Conservation (phyloP, 1,140 invertebrate genomes). For the Orius insidiosus region DNA sequence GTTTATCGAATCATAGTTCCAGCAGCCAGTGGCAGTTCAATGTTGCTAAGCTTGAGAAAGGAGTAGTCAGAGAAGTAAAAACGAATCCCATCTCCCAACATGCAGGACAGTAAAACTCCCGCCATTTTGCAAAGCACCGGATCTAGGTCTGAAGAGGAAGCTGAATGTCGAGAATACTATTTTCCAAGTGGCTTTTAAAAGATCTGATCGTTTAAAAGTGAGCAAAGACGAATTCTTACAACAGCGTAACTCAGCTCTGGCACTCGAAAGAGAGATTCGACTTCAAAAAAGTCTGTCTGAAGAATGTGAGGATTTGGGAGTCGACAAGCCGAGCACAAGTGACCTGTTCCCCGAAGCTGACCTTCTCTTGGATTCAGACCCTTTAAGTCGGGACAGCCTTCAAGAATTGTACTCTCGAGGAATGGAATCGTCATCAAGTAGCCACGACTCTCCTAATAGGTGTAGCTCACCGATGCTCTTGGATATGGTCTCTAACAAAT, state of each 20-base stretch:
- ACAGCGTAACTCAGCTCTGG: constrained; percentile 19
- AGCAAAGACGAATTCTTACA: constrained; percentile 15
- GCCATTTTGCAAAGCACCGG: too few species aligned
- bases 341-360: constrained; percentile 61
- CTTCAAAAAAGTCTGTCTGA: constrained; percentile 51
- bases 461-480: constrained; percentile 4
- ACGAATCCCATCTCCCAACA: too few species aligned
- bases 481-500: constrained; percentile 3
- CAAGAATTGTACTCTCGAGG: constrained; percentile 14
- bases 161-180: constrained; percentile 17
- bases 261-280: constrained; percentile 36
- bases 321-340: constrained; percentile 56
- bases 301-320: constrained; percentile 57
- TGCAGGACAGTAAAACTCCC: too few species aligned
- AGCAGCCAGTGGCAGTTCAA: constrained; percentile 10
- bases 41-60: not conserved
- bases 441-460: constrained; percentile 10
- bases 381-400: constrained; percentile 24
- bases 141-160: not conserved
- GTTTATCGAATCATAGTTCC: not conserved
- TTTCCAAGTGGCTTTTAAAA: constrained; percentile 18
- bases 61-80: not conserved
- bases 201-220: constrained; percentile 14
- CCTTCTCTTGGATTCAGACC: constrained; percentile 41
- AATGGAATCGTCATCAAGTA: constrained; percentile 17